A percentile compares a stretch with the other conserved stretches of the same genome.
These are phyloP conservation scores for Terebella lapidaria DNA, from an alignment of 2,888 invertebrate genomes.

Conservation along the genomic window DNA sequence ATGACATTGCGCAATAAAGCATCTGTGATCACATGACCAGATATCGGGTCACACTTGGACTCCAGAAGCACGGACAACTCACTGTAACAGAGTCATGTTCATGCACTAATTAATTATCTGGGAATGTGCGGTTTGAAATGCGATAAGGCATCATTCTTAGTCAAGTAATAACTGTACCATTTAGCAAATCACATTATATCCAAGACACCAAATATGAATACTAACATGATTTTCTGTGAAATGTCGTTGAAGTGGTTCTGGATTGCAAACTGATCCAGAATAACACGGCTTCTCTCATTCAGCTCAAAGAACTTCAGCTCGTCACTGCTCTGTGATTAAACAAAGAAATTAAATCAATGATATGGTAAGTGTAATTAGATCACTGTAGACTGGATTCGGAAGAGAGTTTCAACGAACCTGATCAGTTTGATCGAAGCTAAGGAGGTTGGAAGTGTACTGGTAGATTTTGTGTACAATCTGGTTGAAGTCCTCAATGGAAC, in stretches of 20 bases:
- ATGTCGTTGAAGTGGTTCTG: conserved; percentile 37
- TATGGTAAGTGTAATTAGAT: too few relatives aligned
- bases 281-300: conserved; percentile 27
- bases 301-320: conserved; percentile 9
- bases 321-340: neutral
- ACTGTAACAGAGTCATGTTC: conserved; percentile 26
- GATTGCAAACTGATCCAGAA: conserved; percentile 38
- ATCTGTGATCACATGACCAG: neutral
- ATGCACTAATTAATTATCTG: too few relatives aligned
- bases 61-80: conserved; percentile 40
- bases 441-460: too few relatives aligned
- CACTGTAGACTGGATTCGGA: too few relatives aligned
- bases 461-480: conserved; percentile 17
- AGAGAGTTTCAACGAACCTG: too few relatives aligned
- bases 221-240: conserved; percentile 43
- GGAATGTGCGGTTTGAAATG: too few relatives aligned
- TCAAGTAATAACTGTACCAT: too few relatives aligned
- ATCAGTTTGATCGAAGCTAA: too few relatives aligned
- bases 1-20: neutral
- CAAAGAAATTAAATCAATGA: too few relatives aligned
- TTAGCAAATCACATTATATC: too few relatives aligned
- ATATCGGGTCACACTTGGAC: neutral
- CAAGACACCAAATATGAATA: too few relatives aligned
- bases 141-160: too few relatives aligned
- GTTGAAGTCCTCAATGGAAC: conserved; percentile 22